Evolutionary conservation across 1,140 invertebrate genomes (phyloP).

Genomic region (Cephus cinctus): DNA sequence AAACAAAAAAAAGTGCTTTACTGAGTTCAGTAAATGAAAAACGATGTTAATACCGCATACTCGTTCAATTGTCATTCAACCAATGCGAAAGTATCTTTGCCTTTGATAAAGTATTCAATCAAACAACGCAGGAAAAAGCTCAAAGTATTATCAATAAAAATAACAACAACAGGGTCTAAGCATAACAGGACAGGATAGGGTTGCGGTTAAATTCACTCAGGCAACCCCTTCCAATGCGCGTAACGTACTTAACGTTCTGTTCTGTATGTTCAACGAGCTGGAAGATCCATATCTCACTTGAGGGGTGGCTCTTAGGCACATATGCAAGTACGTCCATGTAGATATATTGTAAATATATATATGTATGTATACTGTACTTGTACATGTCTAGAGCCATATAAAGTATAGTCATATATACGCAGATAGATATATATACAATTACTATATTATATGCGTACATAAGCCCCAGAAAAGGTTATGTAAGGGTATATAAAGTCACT

Average conservation of each 20-base stretch:
- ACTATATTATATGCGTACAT: no score
- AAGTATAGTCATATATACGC: neutral
- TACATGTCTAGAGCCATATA: no score
- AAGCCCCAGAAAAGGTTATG: no score
- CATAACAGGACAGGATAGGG: slow-evolving; percentile 19
- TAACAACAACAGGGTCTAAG: slow-evolving; percentile 13
- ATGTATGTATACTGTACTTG: no score
- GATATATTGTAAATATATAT: no score
- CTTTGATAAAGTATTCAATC: slow-evolving; percentile 11
- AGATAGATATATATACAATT: neutral
- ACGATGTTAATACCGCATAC: no score
- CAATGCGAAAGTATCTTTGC: slow-evolving; percentile 13
- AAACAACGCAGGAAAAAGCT: slow-evolving; percentile 11
- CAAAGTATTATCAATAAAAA: slow-evolving; percentile 22
- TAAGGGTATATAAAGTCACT: no score
- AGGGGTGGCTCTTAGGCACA: slow-evolving; percentile 28
- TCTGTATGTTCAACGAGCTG: slow-evolving; percentile 49
- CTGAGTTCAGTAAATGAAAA: no score
- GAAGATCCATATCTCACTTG: slow-evolving; percentile 51
- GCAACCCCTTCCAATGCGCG: slow-evolving; percentile 27
- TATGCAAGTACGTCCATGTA: no score
- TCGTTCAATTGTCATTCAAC: slow-evolving; percentile 14
- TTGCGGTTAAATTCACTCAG: slow-evolving; percentile 27
- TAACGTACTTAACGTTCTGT: slow-evolving; percentile 38
- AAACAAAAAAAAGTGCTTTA: no score